Conservation (phyloP, 2,888 invertebrate genomes). For the Embidobia sp. region DNA sequence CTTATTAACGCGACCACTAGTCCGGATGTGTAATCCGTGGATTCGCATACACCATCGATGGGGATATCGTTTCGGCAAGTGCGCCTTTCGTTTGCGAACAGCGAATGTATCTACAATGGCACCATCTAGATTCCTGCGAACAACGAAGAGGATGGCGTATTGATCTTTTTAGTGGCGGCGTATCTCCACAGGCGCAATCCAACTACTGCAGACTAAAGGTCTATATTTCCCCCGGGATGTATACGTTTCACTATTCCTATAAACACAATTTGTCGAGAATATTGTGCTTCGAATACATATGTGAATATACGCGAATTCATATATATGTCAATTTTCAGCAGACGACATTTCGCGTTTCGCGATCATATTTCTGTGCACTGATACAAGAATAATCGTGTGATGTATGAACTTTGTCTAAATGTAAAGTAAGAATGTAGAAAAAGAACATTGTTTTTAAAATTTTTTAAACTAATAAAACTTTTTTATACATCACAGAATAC, state of each 20-base stretch:
- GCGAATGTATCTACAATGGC: conserved; percentile 68
- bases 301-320: conserved; percentile 55
- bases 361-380: conserved; percentile 25
- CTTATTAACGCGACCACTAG: conserved; percentile 58
- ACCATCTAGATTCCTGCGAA: conserved; percentile 76
- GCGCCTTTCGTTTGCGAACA: conserved; percentile 65
- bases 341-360: conserved; percentile 43
- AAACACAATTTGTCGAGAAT: conserved; percentile 80
- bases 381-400: conserved; percentile 17
- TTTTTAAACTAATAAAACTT: not conserved
- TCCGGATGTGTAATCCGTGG: conserved; percentile 58
- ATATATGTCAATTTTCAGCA: conserved; percentile 57
- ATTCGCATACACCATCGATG: conserved; percentile 61
- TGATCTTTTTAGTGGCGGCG: conserved; percentile 81
- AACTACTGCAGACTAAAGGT: conserved; percentile 77
- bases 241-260: conserved; percentile 81
- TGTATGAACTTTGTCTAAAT: not conserved
- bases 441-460: too few species aligned
- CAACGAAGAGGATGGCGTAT: conserved; percentile 79
- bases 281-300: conserved; percentile 73
- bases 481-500: too few species aligned
- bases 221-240: conserved; percentile 81
- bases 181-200: conserved; percentile 78
- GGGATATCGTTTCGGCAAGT: conserved; percentile 65
- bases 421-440: not conserved